phyloP scores from a whole-genome alignment of 2,888 invertebrate genomes.

The Embidobia sp. region DNA sequence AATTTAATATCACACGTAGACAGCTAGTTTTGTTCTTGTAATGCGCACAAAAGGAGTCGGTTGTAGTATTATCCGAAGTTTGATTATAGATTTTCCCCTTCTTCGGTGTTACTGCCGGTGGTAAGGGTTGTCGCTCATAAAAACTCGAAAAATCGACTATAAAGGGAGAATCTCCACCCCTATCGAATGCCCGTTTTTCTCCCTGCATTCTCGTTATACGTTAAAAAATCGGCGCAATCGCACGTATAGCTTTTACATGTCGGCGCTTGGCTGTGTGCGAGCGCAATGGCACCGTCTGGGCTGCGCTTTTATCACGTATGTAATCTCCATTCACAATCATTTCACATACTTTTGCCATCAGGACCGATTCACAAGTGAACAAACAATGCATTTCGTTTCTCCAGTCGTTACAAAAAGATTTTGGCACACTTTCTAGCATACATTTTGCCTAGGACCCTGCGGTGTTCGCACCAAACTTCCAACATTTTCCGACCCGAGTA shows the following conservation, averaged over 20 bases:
- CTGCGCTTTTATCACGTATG: slow-evolving; percentile 77
- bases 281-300: slow-evolving; percentile 56
- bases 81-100: slow-evolving; percentile 81
- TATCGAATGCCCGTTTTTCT: slow-evolving; percentile 73
- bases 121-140: slow-evolving; percentile 78
- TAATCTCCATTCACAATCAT: slow-evolving; percentile 80
- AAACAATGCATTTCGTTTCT: slow-evolving; percentile 75
- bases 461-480: slow-evolving; percentile 32
- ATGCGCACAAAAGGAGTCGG: slow-evolving; percentile 79
- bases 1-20: background rate
- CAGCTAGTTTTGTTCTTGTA: slow-evolving; percentile 77
- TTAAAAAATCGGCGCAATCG: slow-evolving; percentile 68
- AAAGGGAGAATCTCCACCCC: slow-evolving; percentile 75
- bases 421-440: slow-evolving; percentile 71
- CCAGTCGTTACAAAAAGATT: slow-evolving; percentile 72
- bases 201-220: slow-evolving; percentile 71
- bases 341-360: slow-evolving; percentile 81
- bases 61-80: slow-evolving; percentile 81
- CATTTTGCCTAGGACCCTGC: slow-evolving; percentile 28
- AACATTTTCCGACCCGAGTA: slow-evolving; percentile 18
- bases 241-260: slow-evolving; percentile 67
- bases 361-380: slow-evolving; percentile 78
- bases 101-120: slow-evolving; percentile 72
- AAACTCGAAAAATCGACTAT: slow-evolving; percentile 81
- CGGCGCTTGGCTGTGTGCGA: slow-evolving; percentile 53